Conservation (phyloP, 2,113 vertebrate genomes). For the Pteronura brasiliensis region DNA sequence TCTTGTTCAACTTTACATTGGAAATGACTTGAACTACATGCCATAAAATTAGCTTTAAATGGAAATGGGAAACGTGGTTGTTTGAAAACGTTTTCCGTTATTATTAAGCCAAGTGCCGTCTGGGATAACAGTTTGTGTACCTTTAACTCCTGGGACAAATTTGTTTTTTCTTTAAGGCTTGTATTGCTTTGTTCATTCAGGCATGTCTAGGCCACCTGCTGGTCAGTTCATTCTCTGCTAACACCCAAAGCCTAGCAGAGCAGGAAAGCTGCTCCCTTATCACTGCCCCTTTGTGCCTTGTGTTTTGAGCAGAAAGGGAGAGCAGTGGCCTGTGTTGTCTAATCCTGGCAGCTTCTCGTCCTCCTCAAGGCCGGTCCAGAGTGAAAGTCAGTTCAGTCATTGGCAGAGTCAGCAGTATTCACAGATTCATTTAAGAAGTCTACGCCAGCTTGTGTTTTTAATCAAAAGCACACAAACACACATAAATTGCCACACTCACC, state of each 20-base stretch:
- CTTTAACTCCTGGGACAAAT: neutral
- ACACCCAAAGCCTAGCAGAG: neutral
- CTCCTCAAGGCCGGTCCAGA: neutral
- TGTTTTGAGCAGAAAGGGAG: neutral
- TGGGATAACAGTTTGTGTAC: conserved; percentile 17
- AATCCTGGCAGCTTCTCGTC: neutral
- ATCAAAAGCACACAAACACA: neutral
- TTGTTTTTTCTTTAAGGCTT: conserved; percentile 11
- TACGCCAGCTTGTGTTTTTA: neutral
- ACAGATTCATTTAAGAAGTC: neutral
- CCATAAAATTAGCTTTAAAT: conserved; percentile 55
- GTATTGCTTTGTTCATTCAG: conserved; percentile 52
- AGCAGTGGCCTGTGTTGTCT: neutral
- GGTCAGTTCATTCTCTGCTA: conserved; percentile 7
- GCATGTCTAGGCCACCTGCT: conserved; percentile 21
- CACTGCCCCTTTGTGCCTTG: neutral
- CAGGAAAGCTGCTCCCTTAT: neutral
- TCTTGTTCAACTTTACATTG: conserved; percentile 7
- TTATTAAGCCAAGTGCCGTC: neutral
- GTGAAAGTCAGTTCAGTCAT: neutral
- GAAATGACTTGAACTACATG: conserved; percentile 18
- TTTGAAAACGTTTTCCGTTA: conserved; percentile 26
- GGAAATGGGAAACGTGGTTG: neutral
- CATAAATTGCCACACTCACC: neutral
- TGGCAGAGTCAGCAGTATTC: neutral